Evolutionary conservation across 2,888 invertebrate genomes (phyloP).

Genomic region (Agrotis puta): DNA sequence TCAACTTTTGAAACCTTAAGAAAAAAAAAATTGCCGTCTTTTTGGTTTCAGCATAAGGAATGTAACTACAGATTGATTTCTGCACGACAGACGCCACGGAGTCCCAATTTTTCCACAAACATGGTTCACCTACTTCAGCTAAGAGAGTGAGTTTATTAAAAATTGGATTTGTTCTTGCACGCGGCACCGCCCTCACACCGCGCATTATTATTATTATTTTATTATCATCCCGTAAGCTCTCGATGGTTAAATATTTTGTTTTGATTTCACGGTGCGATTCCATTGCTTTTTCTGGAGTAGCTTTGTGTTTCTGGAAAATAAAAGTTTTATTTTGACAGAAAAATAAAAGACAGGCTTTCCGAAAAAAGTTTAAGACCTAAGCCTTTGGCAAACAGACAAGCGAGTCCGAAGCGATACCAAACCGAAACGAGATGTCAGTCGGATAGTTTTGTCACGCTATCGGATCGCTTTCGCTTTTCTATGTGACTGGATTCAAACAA

Average conservation of each 20-base stretch:
- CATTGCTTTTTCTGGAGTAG: background rate
- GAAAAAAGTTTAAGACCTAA: too few relatives aligned
- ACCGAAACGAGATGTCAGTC: too few relatives aligned
- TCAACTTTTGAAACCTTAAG: background rate
- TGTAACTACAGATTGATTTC: background rate
- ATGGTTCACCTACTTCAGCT: conserved; percentile 55
- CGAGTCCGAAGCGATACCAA: too few relatives aligned
- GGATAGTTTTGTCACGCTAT: too few relatives aligned
- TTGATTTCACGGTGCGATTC: conserved; percentile 37
- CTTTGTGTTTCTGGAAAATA: background rate
- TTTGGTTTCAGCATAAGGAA: background rate
- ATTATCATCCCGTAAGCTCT: conserved; percentile 63
- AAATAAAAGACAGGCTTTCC: too few relatives aligned
- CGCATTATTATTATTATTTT: conserved; percentile 67
- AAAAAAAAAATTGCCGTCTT: background rate
- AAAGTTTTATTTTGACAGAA: background rate
- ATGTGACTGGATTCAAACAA: too few relatives aligned
- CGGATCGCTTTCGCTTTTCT: too few relatives aligned
- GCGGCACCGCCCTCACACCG: conserved; percentile 66
- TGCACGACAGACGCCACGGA: background rate
- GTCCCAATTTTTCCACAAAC: conserved; percentile 28
- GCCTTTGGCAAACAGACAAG: too few relatives aligned
- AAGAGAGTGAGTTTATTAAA: conserved; percentile 83
- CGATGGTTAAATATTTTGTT: conserved; percentile 54
- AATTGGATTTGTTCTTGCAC: conserved; percentile 82